Conservation (phyloP, 2,888 invertebrate genomes). For the Trichacis sp. region DNA sequence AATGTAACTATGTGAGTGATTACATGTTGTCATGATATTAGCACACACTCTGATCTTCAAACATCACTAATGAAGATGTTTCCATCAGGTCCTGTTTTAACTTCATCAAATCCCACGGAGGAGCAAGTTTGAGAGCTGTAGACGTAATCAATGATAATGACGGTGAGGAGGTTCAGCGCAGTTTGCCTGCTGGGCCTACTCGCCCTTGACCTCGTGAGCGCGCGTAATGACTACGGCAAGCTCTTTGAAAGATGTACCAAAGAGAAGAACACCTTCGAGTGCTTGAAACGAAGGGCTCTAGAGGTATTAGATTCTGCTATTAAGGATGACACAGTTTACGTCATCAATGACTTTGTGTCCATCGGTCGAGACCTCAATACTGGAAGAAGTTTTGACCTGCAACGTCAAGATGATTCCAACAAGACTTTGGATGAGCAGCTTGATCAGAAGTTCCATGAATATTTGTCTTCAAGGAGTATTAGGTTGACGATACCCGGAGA, state of each 20-base stretch:
- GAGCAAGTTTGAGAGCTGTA: too few species aligned
- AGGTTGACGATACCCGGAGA: slow-evolving; percentile 65
- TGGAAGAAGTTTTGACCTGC: slow-evolving; percentile 24
- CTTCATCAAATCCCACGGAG: too few species aligned
- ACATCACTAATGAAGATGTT: too few species aligned
- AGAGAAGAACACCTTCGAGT: slow-evolving; percentile 65
- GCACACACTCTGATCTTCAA: too few species aligned
- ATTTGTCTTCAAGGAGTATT: slow-evolving; percentile 61
- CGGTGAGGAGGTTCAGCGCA: slow-evolving; percentile 45
- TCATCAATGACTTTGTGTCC: slow-evolving; percentile 62
- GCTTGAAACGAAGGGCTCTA: slow-evolving; percentile 60
- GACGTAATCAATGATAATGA: slow-evolving; percentile 29
- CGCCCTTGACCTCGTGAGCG: slow-evolving; percentile 35
- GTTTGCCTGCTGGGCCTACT: slow-evolving; percentile 42
- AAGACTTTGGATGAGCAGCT: slow-evolving; percentile 61
- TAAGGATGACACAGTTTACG: slow-evolving; percentile 61
- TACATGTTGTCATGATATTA: too few species aligned
- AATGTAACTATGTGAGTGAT: too few species aligned
- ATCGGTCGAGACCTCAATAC: slow-evolving; percentile 56
- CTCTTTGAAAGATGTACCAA: slow-evolving; percentile 61
- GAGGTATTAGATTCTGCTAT: slow-evolving; percentile 62
- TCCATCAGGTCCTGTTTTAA: too few species aligned
- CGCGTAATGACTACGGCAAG: slow-evolving; percentile 53
- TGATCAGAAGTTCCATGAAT: slow-evolving; percentile 63
- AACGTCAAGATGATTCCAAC: slow-evolving; percentile 47